These are phyloP conservation scores for Trichechus manatus DNA, from an alignment of 2,113 vertebrate genomes.

Conservation along the genomic window DNA sequence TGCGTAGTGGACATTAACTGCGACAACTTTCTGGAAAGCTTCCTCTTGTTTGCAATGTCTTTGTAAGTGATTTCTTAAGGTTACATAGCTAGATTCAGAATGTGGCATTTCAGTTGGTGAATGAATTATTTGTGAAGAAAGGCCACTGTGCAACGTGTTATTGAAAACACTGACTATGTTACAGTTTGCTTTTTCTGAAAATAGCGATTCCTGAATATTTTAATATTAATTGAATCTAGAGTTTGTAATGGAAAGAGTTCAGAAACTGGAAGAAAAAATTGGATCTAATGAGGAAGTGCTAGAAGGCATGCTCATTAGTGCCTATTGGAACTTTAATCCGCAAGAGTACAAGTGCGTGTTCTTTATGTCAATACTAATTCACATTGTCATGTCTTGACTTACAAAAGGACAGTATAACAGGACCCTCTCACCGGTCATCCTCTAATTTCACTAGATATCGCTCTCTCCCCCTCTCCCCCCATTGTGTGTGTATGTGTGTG, in stretches of 20 bases:
- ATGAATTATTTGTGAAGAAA: conserved; percentile 77
- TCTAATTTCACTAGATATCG: background rate
- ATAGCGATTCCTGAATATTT: conserved; percentile 71
- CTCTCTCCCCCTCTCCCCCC: too few relatives aligned
- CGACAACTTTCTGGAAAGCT: conserved; percentile 45
- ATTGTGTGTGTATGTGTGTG: too few relatives aligned
- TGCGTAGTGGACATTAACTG: background rate
- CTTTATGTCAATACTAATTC: conserved; percentile 52
- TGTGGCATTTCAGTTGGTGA: conserved; percentile 57
- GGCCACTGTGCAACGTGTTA: conserved; percentile 62
- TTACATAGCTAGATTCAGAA: conserved; percentile 28
- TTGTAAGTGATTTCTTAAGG: conserved; percentile 55
- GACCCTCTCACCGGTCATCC: background rate
- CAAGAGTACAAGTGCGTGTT: background rate
- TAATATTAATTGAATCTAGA: conserved; percentile 74
- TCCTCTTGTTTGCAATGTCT: conserved; percentile 1
- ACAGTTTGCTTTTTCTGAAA: conserved; percentile 67
- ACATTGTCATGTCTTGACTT: background rate
- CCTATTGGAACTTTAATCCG: conserved; percentile 54
- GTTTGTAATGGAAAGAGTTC: conserved; percentile 39
- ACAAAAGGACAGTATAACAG: background rate
- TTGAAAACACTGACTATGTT: conserved; percentile 67
- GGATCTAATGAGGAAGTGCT: conserved; percentile 64
- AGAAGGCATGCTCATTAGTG: conserved; percentile 63
- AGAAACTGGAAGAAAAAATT: conserved; percentile 38